Evolutionary conservation across 2,113 vertebrate species (phyloP), one percentile per base, ranked within the genome.

Genomic region (Mormyrus lacerda): DNA sequence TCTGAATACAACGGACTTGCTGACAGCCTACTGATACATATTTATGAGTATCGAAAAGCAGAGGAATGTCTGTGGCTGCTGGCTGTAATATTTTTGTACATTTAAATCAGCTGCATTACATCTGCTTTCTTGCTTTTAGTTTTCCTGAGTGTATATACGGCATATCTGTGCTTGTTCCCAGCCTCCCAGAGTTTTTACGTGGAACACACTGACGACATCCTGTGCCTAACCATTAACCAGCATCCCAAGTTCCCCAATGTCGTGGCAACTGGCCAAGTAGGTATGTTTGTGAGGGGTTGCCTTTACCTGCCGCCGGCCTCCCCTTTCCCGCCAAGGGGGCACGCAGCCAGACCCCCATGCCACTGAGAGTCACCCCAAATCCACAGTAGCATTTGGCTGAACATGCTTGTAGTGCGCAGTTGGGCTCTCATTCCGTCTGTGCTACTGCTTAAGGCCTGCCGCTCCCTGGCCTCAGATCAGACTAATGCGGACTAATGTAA

Each of bases 211-310:
- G 98, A 99, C 90, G 98, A 99, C 93, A 99, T 99, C 96, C 94
- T 99, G 95, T 99, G 98, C 96, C 97, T 99, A 95, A 99, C 98
- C 94, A 96, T 99, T 94, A 99, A 99, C 95, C 98, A 99, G 93
- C 98, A 99, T 91, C 98, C 98, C 91, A 99, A 98, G 94, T 99
- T 99, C 95, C 97, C 96, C 96, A 99, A 99, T 92, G 96, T 99
- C 94, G 98, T 99, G 96, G 98, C 98, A 96, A 99, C 98, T 94
- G 98, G 98, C 97, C 98, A 99, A 99, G 98, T 99, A 98, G 98
- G 98, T 99, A 99, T 97, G 98, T 99, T 97, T 98, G 96, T 96
- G 90, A 92, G 92, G 94, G 50, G 91, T 91, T 88, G 92, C 90
- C 93, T 91, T 91, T 92, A 90, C 91, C 90, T 88, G 90, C 92